phyloP scores from a whole-genome alignment of 2,888 invertebrate species.

The Stramonita haemastoma region DNA sequence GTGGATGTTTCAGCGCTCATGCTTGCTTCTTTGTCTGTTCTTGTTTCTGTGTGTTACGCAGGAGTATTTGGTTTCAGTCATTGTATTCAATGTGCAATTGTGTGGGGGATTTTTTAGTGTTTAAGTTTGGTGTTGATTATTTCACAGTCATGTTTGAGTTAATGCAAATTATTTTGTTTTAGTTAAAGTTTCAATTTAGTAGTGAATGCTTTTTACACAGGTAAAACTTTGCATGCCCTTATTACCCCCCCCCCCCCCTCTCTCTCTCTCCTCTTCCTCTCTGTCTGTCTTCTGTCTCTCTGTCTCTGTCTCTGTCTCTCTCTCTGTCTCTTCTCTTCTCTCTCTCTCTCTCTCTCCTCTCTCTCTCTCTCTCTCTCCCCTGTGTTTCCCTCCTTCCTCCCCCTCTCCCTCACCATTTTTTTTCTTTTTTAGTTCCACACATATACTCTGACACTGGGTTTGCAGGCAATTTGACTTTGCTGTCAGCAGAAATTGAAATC shows the following conservation, averaged over 20 bases:
- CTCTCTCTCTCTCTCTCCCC: not conserved
- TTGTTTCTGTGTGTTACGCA: not conserved
- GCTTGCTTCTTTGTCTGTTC: not conserved
- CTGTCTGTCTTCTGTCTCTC: not conserved
- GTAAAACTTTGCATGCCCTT: too few relatives aligned
- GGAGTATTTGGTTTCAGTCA: not conserved
- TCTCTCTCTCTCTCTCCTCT: not conserved
- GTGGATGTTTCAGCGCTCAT: not conserved
- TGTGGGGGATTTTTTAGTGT: not conserved
- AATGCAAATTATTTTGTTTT: too few relatives aligned
- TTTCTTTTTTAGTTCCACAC: too few relatives aligned
- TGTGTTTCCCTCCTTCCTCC: too few relatives aligned
- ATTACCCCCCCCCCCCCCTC: too few relatives aligned
- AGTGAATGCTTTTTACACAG: too few relatives aligned
- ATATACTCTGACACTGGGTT: too few relatives aligned
- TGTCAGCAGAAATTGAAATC: too few relatives aligned
- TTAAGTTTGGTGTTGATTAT: not conserved
- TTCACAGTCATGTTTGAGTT: not conserved
- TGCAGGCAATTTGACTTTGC: too few relatives aligned
- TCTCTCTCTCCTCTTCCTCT: not conserved
- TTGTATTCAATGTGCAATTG: not conserved
- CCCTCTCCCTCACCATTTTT: too few relatives aligned
- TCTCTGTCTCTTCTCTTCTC: not conserved
- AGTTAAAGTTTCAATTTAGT: too few relatives aligned
- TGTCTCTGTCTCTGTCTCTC: not conserved